These are phyloP conservation scores for Dolomedes plantarius DNA, from an alignment of 2,888 invertebrate species.

Conservation along the genomic window DNA sequence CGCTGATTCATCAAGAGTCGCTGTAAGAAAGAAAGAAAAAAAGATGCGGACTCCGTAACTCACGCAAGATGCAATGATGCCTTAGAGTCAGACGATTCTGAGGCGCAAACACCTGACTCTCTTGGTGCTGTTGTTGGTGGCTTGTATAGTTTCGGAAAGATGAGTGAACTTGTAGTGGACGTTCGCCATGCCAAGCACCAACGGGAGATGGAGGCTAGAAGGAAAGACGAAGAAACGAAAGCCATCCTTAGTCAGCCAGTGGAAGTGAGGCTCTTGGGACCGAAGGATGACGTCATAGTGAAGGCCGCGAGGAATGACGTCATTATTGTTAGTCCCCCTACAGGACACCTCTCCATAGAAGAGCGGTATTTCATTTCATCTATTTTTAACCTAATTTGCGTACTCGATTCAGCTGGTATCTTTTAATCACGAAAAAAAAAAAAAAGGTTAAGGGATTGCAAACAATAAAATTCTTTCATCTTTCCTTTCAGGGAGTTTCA, in stretches of 20 bases:
- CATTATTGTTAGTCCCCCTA: slow-evolving; percentile 48
- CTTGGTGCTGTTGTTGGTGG: slow-evolving; percentile 17
- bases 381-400: neutral
- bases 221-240: slow-evolving; percentile 47
- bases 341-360: slow-evolving; percentile 35
- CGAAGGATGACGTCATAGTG: slow-evolving; percentile 66
- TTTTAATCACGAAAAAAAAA: no score
- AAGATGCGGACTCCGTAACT: slow-evolving; percentile 1
- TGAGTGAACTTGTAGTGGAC: slow-evolving; percentile 32
- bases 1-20: slow-evolving; percentile 58
- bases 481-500: no score
- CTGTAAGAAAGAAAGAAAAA: neutral
- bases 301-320: slow-evolving; percentile 61
- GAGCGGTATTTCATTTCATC: slow-evolving; percentile 45
- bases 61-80: neutral
- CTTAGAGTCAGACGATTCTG: neutral
- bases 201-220: slow-evolving; percentile 54
- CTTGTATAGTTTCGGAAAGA: no score
- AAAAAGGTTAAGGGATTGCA: no score
- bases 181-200: slow-evolving; percentile 47
- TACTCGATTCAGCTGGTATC: no score
- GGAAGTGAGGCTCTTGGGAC: slow-evolving; percentile 58
- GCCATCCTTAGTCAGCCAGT: slow-evolving; percentile 46
- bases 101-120: slow-evolving; percentile 37
- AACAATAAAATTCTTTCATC: no score